Base-by-base conservation (phyloP, 2,797 vertebrate species). In the Pseudochirops cupreus region DNA sequence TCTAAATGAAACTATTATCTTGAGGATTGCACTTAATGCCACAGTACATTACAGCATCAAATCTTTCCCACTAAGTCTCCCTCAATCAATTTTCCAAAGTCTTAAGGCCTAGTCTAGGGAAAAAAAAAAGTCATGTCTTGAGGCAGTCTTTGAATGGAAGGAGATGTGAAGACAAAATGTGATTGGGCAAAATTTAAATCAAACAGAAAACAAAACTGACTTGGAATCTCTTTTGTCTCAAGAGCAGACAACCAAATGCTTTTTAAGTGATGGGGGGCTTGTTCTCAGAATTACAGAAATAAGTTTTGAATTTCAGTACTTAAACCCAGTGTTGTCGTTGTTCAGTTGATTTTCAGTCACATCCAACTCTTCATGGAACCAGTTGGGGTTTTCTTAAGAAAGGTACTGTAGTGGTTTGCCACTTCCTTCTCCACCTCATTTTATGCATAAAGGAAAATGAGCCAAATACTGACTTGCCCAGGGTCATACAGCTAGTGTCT, bases 131-230 rank as follows among this genome's bases (percentile, higher is more conserved):
- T 16, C 46, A 24, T 24, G 50, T 58, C 93, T 55, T 50, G 57
- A 92, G 92, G 28, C 53, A 90, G 11, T 5, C 53, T 94, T 91
- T 82, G 87, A 92, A 67, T 92, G 56, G 13, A 91, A 89, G 21
- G 91, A 12, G 13, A 14, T 55, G 14, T 39, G 21, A 57, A 62
- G 29, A 92, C 53, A 2, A 94, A 95, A 39, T 26, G 10, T 67
- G 28, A 56, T 33, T 46, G 16, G 94, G 62, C 46, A 59, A 2
- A 91, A 62, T 93, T 91, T 87, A 96, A 96, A 95, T 89, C 55
- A 93, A 95, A 92, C 28, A 95, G n/a, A 91, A 67, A 93, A 96
- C 11, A 93, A 95, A 95, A 31, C 26, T 14, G 28, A 14, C 4
- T 89, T n/a, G 14, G 18, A n/a, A 62, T 55, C 6, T 92, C 57